Percentiles rank a stretch among this genome's conserved stretches.
These are phyloP conservation scores for Dolichotis patagonum DNA, from an alignment of 2,113 vertebrate species.

Conservation along the genomic window DNA sequence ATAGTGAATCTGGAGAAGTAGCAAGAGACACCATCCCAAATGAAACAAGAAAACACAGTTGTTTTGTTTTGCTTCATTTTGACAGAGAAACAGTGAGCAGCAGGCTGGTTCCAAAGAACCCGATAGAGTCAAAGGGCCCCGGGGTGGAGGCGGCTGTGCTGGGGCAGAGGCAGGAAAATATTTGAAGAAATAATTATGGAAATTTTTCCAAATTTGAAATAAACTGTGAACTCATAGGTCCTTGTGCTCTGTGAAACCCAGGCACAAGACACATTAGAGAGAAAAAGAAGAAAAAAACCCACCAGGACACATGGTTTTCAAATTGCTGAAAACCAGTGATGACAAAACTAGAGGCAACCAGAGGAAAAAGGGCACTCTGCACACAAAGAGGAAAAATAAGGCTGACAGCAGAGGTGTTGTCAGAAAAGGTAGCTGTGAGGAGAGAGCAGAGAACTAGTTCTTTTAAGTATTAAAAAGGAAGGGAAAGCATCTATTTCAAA, in stretches of 20 bases:
- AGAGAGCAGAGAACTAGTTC: neutral
- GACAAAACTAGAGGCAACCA: neutral
- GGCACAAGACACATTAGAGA: neutral
- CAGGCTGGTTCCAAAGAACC: neutral
- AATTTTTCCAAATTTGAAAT: neutral
- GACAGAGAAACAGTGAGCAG: neutral
- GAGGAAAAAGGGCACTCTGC: accelerated
- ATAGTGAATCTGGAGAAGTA: neutral
- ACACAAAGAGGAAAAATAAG: neutral
- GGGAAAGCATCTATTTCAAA: neutral
- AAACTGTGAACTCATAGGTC: neutral
- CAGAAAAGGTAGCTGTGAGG: neutral
- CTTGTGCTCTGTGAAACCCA: neutral
- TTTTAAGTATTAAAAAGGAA: neutral
- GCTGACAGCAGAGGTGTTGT: neutral
- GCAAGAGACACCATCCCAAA: neutral
- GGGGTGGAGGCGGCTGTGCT: neutral
- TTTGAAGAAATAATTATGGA: neutral
- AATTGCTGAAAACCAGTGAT: neutral
- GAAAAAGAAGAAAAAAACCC: neutral
- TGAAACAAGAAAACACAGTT: neutral
- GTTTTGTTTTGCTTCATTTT: neutral
- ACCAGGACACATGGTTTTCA: neutral
- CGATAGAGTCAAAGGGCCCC: neutral
- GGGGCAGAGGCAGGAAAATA: neutral